These are phyloP conservation scores for Phragmatobia fuliginosa DNA, from an alignment of 2,888 invertebrate species.

Conservation along the genomic window DNA sequence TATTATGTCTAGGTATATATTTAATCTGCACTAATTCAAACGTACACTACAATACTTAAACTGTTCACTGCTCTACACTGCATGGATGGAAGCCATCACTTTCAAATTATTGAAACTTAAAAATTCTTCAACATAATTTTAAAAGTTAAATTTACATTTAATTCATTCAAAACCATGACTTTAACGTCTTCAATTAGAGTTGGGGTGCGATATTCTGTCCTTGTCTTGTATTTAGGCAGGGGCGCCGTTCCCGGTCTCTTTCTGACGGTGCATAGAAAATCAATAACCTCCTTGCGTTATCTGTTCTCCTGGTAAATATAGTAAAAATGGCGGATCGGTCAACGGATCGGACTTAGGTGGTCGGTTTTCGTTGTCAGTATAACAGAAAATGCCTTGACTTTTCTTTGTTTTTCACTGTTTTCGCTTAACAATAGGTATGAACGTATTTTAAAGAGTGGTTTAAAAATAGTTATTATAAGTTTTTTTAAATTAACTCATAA, in stretches of 20 bases:
- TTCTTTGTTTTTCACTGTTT: neutral
- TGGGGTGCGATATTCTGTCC: constrained; percentile 23
- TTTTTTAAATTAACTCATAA: too few relatives aligned
- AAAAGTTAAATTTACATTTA: neutral
- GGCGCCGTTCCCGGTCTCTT: constrained; percentile 21
- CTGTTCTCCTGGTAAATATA: constrained; percentile 66
- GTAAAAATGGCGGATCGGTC: constrained; percentile 76
- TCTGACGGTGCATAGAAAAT: constrained; percentile 47
- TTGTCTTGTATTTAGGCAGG: constrained; percentile 23
- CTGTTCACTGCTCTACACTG: too few relatives aligned
- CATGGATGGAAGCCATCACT: too few relatives aligned
- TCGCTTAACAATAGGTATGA: neutral
- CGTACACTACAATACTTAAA: neutral
- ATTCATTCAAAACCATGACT: neutral
- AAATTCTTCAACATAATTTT: neutral
- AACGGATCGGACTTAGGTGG: constrained; percentile 33
- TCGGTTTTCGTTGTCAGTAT: neutral
- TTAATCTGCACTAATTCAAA: neutral
- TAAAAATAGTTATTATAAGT: neutral
- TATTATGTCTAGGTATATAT: neutral
- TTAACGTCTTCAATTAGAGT: neutral
- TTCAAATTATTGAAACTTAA: too few relatives aligned
- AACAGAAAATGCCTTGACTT: neutral
- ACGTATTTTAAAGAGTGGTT: neutral
- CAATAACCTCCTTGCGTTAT: constrained; percentile 54